Percentiles rank a stretch among this genome's conserved stretches.
Evolutionary conservation across 2,888 invertebrate genomes (phyloP).

Genomic region (Sisyra terminalis): DNA sequence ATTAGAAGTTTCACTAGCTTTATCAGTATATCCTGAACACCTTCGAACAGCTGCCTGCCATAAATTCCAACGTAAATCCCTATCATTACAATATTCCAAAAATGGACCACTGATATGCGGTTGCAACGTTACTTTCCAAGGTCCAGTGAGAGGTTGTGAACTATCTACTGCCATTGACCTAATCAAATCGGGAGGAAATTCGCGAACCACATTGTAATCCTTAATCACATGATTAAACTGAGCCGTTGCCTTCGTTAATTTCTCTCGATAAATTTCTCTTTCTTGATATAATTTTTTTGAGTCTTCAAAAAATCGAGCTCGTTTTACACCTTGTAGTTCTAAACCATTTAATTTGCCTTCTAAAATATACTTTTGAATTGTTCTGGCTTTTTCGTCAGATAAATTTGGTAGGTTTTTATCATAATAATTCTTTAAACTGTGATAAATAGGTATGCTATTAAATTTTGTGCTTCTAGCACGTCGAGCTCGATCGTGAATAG

Average conservation of each 20-base stretch:
- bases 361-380: constrained; percentile 59
- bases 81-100: constrained; percentile 71
- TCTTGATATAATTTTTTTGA: constrained; percentile 37
- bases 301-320: constrained; percentile 34
- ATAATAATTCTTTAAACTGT: constrained; percentile 38
- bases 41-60: constrained; percentile 67
- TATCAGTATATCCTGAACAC: constrained; percentile 47
- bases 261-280: constrained; percentile 44
- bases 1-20: constrained; percentile 49
- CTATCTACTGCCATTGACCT: constrained; percentile 46
- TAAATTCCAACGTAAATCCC: constrained; percentile 60
- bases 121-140: constrained; percentile 70
- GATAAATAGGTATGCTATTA: constrained; percentile 49
- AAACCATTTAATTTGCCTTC: constrained; percentile 77
- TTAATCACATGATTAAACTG: constrained; percentile 48
- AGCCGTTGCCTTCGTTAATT: constrained; percentile 45
- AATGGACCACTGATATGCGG: constrained; percentile 56
- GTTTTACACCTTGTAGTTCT: constrained; percentile 38
- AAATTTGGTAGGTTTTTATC: constrained; percentile 20
- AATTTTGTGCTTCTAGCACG: constrained; percentile 59
- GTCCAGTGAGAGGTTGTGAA: constrained; percentile 45
- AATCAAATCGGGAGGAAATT: constrained; percentile 55
- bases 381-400: constrained; percentile 45
- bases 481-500: constrained; percentile 64
- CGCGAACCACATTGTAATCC: constrained; percentile 46